Percentiles rank a stretch among this genome's conserved stretches.
Conservation (phyloP, 2,888 invertebrate genomes). For the Heliconius charithonia region DNA sequence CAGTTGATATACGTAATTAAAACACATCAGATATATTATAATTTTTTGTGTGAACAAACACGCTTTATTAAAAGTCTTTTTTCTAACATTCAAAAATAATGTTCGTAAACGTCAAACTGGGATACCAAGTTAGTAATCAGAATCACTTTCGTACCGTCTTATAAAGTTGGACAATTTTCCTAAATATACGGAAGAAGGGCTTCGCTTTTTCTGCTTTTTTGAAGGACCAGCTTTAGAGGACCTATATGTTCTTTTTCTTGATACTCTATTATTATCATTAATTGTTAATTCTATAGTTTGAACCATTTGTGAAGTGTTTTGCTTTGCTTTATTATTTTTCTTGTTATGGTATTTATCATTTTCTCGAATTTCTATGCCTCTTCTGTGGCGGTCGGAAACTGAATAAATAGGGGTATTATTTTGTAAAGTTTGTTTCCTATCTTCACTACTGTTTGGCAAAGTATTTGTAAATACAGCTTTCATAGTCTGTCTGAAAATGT, state of each 20-base stretch:
- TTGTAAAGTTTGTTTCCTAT: slow-evolving; percentile 18
- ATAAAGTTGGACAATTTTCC: slow-evolving; percentile 39
- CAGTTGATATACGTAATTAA: neutral
- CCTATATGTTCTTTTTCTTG: slow-evolving; percentile 32
- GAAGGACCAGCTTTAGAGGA: slow-evolving; percentile 37
- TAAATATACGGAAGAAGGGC: slow-evolving; percentile 26
- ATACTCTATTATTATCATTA: neutral
- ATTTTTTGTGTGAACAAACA: neutral
- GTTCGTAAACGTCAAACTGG: neutral
- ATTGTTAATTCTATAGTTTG: slow-evolving; percentile 1
- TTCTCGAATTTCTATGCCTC: slow-evolving; percentile 37
- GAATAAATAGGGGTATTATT: neutral
- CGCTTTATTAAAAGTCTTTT: neutral
- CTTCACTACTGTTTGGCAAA: slow-evolving; percentile 45
- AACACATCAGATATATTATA: neutral
- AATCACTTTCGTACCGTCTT: slow-evolving; percentile 29
- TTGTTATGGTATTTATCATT: slow-evolving; percentile 15
- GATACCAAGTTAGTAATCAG: slow-evolving; percentile 18
- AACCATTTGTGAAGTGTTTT: neutral
- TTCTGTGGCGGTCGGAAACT: neutral
- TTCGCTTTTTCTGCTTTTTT: slow-evolving; percentile 32
- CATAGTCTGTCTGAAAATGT: slow-evolving; percentile 60
- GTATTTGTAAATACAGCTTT: slow-evolving; percentile 52
- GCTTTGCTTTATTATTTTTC: neutral
- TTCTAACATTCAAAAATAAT: neutral